phyloP scores from a whole-genome alignment of 92 coral and sea anemone species.

The Siderastrea radians region DNA sequence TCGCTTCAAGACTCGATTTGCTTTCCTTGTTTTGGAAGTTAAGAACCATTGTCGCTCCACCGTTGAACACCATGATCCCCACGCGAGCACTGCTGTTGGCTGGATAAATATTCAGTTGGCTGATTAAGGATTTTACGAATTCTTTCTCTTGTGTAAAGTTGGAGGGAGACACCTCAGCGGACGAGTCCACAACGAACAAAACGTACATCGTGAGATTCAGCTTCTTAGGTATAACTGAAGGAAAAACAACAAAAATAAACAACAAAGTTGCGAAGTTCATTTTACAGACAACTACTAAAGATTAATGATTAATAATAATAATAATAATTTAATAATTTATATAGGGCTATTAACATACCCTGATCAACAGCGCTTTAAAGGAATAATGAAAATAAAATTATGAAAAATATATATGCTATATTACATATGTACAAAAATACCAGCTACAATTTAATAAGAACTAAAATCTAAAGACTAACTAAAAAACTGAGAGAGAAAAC shows the following conservation, averaged over 20 bases:
- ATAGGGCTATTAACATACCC: no score
- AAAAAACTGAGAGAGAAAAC: no score
- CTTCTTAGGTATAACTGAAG: slow-evolving; percentile 15
- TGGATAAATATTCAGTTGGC: slow-evolving; percentile 59
- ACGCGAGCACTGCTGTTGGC: slow-evolving; percentile 66
- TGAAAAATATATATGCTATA: no score
- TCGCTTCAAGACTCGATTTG: slow-evolving; percentile 54
- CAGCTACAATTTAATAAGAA: no score
- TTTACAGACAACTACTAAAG: not conserved
- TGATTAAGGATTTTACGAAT: slow-evolving; percentile 71
- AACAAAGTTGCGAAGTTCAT: no score
- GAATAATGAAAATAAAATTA: no score
- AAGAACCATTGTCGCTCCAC: slow-evolving; percentile 56
- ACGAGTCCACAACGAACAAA: slow-evolving; percentile 83
- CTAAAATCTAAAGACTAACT: no score
- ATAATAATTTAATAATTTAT: no score
- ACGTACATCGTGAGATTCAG: slow-evolving; percentile 67
- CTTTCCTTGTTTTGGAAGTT: slow-evolving; percentile 58
- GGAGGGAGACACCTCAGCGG: slow-evolving; percentile 69
- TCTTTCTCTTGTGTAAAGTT: slow-evolving; percentile 71
- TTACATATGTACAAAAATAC: no score
- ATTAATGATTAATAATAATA: no score
- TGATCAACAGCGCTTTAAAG: no score
- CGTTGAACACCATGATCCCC: slow-evolving; percentile 77
- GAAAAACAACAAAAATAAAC: not conserved